Conservation (phyloP, 2,797 vertebrate genomes). For the Sphenodon punctatus region DNA sequence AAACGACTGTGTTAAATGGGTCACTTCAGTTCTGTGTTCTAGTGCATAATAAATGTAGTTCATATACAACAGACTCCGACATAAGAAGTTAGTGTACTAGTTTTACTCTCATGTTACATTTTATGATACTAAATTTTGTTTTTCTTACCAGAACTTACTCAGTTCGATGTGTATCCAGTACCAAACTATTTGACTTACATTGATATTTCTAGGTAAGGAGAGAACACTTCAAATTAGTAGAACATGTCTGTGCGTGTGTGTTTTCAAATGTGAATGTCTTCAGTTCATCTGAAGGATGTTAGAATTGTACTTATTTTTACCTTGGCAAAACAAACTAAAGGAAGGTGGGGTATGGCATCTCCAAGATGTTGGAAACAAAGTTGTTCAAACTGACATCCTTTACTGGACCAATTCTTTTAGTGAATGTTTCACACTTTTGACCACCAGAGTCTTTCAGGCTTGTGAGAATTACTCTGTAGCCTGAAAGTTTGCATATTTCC, state of each 20-base stretch:
- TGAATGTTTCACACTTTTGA: no score
- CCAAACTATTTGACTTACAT: constrained; percentile 89
- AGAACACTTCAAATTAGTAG: not conserved
- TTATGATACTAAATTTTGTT: not conserved
- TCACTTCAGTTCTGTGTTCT: not conserved
- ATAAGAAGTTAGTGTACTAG: not conserved
- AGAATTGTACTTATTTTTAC: not conserved
- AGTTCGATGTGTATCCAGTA: constrained; percentile 89
- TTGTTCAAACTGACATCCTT: no score
- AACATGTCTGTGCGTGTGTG: not conserved
- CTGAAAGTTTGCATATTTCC: no score
- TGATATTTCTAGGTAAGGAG: constrained; percentile 94
- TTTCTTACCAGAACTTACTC: constrained; percentile 83
- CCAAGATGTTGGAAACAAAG: no score
- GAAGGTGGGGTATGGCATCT: no score
- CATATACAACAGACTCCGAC: not conserved
- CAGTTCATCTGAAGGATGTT: not conserved
- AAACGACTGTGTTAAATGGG: not conserved
- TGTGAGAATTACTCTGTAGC: no score
- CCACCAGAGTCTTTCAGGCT: no score
- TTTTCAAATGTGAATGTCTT: no score
- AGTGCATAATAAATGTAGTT: not conserved
- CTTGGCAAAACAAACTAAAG: no score
- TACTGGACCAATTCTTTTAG: no score
- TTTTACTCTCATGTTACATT: not conserved